These are phyloP conservation scores for Aegithalos caudatus DNA, from an alignment of 2,113 vertebrate genomes.

Conservation along the genomic window DNA sequence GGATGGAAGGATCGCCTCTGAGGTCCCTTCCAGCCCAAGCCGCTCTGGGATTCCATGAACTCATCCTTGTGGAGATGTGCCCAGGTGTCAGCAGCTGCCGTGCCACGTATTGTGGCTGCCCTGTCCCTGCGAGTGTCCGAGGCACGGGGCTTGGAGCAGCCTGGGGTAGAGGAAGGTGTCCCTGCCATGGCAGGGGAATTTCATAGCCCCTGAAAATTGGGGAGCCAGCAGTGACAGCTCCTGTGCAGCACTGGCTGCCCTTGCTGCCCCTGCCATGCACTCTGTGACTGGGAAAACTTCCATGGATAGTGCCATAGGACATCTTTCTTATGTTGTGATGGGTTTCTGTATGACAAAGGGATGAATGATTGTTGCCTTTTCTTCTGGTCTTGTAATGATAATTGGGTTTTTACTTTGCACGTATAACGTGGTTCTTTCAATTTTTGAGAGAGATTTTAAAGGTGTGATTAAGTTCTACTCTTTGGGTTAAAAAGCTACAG, in stretches of 20 bases:
- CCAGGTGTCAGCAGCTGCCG: neutral
- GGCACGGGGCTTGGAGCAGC: neutral
- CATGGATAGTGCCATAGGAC: too few relatives aligned
- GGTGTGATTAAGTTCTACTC: too few relatives aligned
- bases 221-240: neutral
- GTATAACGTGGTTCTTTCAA: too few relatives aligned
- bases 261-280: fast-evolving
- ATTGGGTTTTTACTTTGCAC: too few relatives aligned
- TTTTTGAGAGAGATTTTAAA: too few relatives aligned
- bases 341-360: too few relatives aligned
- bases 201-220: fast-evolving
- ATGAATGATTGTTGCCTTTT: too few relatives aligned
- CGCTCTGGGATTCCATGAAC: neutral
- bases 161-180: neutral
- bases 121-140: neutral
- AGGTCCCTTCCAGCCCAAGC: neutral
- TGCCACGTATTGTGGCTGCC: neutral
- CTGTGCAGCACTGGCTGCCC: neutral
- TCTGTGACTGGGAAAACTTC: neutral
- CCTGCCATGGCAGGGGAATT: neutral
- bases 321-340: too few relatives aligned
- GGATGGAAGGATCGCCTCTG: fast-evolving
- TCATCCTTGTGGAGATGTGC: too few relatives aligned
- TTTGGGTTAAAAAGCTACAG: too few relatives aligned
- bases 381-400: too few relatives aligned